A percentile compares a stretch with the other conserved stretches of the same genome.
These are phyloP conservation scores for Corythoichthys haematopterus DNA, from an alignment of 2,113 vertebrate species.

Conservation along the genomic window DNA sequence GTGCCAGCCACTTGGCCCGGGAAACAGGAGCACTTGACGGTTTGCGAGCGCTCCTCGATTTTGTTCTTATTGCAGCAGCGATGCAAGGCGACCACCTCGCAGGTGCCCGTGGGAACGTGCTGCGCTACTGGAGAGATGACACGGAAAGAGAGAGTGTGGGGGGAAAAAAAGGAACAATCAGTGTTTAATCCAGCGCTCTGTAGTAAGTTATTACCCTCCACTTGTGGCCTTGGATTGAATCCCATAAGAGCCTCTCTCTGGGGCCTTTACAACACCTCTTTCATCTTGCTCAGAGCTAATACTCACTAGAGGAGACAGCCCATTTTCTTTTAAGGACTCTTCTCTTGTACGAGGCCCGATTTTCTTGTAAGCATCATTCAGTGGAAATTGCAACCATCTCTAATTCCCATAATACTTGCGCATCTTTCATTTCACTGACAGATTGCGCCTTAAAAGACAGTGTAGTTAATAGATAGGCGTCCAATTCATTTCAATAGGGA, in stretches of 20 bases:
- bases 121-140: conserved; percentile 72
- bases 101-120: conserved; percentile 91
- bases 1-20: conserved; percentile 97
- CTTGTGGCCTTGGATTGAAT: conserved; percentile 17
- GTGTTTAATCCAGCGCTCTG: background rate
- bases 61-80: conserved; percentile 99
- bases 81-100: conserved; percentile 94
- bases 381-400: background rate
- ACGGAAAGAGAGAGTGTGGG: background rate
- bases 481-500: too few relatives aligned
- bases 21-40: conserved; percentile 98
- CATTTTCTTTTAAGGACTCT: conserved; percentile 11
- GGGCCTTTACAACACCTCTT: conserved; percentile 6
- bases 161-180: conserved; percentile 1
- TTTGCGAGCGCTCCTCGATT: conserved; percentile 97
- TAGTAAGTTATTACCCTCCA: background rate
- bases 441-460: too few relatives aligned
- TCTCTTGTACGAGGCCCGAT: background rate
- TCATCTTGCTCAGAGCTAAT: conserved; percentile 19
- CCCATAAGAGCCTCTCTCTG: conserved; percentile 13
- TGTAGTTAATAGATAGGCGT: too few relatives aligned
- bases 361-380: background rate
- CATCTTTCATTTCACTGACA: background rate
- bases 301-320: conserved; percentile 1
- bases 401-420: background rate